These are phyloP conservation scores for Anser brachyrhynchus DNA, from an alignment of 2,113 vertebrate genomes.

Conservation along the genomic window DNA sequence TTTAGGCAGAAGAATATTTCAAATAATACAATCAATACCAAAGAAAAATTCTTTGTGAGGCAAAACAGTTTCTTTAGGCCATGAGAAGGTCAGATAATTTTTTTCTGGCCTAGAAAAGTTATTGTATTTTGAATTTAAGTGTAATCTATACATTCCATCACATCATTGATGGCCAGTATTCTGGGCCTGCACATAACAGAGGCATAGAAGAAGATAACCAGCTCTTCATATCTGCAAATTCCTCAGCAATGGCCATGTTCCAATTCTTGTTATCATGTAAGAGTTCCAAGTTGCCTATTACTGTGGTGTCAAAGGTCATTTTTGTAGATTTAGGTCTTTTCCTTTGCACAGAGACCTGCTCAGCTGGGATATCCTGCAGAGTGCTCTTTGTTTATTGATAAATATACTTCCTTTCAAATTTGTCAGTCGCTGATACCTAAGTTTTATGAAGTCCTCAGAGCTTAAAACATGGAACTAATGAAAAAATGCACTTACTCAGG, in stretches of 20 bases:
- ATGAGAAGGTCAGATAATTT: neutral
- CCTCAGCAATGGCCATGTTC: slow-evolving; percentile 22
- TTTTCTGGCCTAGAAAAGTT: neutral
- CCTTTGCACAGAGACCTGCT: neutral
- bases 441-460: neutral
- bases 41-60: neutral
- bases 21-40: neutral
- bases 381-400: slow-evolving; percentile 21
- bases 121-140: neutral
- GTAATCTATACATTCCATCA: slow-evolving; percentile 51
- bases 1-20: neutral
- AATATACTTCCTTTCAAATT: slow-evolving; percentile 30
- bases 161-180: neutral
- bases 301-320: slow-evolving; percentile 30
- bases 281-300: slow-evolving; percentile 4
- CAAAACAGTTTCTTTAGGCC: neutral
- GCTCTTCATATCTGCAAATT: slow-evolving; percentile 63
- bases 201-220: slow-evolving; percentile 47
- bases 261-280: slow-evolving; percentile 34
- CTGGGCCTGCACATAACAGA: neutral
- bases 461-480: neutral
- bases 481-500: neutral
- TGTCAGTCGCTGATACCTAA: neutral
- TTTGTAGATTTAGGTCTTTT: slow-evolving; percentile 6
- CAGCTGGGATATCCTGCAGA: slow-evolving; percentile 23